phyloP scores from a whole-genome alignment of 2,113 vertebrate genomes.

The Fukomys damarensis region DNA sequence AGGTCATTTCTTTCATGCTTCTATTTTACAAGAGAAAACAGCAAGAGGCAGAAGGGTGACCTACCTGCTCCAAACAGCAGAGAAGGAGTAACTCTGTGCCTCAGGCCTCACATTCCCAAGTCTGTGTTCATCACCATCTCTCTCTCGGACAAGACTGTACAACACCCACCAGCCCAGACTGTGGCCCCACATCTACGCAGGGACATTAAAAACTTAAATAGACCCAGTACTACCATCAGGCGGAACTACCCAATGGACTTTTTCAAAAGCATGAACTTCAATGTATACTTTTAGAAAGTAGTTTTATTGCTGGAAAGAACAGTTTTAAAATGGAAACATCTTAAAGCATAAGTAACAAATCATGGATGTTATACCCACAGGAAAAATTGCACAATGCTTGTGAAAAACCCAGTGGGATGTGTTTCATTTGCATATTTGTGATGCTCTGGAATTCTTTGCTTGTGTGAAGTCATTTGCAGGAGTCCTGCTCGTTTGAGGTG shows the following conservation, averaged over 20 bases:
- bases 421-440: slow-evolving; percentile 43
- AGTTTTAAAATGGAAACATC: slow-evolving; percentile 24
- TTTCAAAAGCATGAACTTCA: background rate
- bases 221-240: background rate
- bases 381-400: slow-evolving; percentile 8
- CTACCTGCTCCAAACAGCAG: fast-evolving
- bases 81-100: fast-evolving
- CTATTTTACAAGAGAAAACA: background rate
- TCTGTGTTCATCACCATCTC: background rate
- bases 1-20: background rate
- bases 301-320: slow-evolving; percentile 43
- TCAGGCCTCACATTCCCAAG: background rate
- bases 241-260: background rate
- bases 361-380: background rate
- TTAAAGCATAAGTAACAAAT: slow-evolving; percentile 37
- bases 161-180: background rate
- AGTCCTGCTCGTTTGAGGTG: background rate
- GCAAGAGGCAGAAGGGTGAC: background rate
- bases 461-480: background rate
- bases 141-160: background rate
- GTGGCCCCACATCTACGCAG: background rate
- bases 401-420: slow-evolving; percentile 15
- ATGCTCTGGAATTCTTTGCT: slow-evolving; percentile 36
- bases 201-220: background rate
- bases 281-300: slow-evolving; percentile 11